Percentiles rank a stretch among this genome's conserved stretches.
Evolutionary conservation across 2,113 vertebrate genomes (phyloP).

Genomic region (Centropus bengalensis): DNA sequence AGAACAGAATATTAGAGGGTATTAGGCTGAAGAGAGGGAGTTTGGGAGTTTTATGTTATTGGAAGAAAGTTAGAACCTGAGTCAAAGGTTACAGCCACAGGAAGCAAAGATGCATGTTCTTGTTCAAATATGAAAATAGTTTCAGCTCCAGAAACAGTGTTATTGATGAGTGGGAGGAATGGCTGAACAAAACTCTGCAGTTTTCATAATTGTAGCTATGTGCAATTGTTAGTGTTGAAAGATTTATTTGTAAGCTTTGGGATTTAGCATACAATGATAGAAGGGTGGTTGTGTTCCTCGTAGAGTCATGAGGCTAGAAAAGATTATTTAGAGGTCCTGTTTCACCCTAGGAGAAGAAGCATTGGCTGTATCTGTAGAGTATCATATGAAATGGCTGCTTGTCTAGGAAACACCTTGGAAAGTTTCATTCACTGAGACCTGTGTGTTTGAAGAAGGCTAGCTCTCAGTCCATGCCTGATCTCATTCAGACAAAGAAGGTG

Average conservation of each 20-base stretch:
- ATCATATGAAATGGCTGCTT: not conserved
- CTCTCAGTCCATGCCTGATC: not conserved
- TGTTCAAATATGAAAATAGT: constrained; percentile 19
- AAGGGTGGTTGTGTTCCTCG: not conserved
- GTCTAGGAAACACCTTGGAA: not conserved
- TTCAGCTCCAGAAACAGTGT: not conserved
- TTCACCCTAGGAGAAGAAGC: not conserved
- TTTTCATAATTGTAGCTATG: not conserved
- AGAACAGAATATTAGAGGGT: constrained; percentile 55
- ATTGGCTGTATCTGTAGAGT: not conserved
- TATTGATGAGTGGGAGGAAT: not conserved
- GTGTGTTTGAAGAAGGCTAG: not conserved
- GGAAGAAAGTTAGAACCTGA: constrained; percentile 14
- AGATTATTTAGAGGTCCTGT: not conserved
- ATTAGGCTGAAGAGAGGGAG: constrained; percentile 39
- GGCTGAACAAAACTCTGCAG: not conserved
- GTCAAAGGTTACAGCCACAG: not conserved
- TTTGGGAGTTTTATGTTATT: constrained; percentile 34
- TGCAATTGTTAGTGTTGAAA: constrained; percentile 2
- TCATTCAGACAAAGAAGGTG: not conserved
- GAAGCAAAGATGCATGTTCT: constrained; percentile 2
- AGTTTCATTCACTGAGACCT: not conserved
- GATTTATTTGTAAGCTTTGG: not conserved
- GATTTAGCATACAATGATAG: not conserved
- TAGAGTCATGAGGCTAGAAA: not conserved